Conservation (phyloP, 2,797 vertebrate species). For the Garrulus glandarius region DNA sequence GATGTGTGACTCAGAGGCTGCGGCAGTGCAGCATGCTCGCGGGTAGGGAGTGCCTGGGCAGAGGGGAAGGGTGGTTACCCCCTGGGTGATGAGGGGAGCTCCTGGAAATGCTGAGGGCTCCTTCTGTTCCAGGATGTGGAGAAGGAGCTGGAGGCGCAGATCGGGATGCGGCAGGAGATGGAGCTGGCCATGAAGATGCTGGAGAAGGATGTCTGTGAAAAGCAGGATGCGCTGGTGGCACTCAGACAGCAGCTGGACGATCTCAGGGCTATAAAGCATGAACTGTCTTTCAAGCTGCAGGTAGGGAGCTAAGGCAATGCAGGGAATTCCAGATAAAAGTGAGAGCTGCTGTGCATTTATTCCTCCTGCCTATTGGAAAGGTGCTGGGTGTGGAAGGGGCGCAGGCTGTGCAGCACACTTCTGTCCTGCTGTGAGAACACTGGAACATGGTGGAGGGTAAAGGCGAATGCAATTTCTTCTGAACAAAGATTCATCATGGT, state of each 20-base stretch:
- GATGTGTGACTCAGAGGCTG: background rate
- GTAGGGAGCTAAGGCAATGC: slow-evolving; percentile 57
- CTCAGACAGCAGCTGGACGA: slow-evolving; percentile 95
- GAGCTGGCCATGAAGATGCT: slow-evolving; percentile 99
- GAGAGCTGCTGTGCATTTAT: background rate
- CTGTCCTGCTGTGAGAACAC: background rate
- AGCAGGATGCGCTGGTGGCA: slow-evolving; percentile 93
- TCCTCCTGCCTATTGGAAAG: background rate
- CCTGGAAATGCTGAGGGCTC: background rate
- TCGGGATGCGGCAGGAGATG: slow-evolving; percentile 99
- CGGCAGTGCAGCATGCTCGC: rapidly evolving
- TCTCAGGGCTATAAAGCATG: slow-evolving; percentile 91
- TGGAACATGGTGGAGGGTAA: rapidly evolving
- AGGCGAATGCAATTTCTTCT: background rate
- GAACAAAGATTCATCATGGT: background rate
- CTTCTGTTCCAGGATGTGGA: slow-evolving; percentile 86
- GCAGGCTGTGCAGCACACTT: background rate
- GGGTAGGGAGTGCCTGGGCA: rapidly evolving
- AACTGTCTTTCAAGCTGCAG: slow-evolving; percentile 94
- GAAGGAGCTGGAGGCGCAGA: slow-evolving; percentile 95
- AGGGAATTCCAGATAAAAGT: background rate
- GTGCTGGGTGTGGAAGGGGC: background rate
- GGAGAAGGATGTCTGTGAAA: slow-evolving; percentile 97
- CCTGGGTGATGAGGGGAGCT: rapidly evolving
- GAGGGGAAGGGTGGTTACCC: background rate